Conservation (phyloP, 2,888 invertebrate species). For the Drosophila mimica region DNA sequence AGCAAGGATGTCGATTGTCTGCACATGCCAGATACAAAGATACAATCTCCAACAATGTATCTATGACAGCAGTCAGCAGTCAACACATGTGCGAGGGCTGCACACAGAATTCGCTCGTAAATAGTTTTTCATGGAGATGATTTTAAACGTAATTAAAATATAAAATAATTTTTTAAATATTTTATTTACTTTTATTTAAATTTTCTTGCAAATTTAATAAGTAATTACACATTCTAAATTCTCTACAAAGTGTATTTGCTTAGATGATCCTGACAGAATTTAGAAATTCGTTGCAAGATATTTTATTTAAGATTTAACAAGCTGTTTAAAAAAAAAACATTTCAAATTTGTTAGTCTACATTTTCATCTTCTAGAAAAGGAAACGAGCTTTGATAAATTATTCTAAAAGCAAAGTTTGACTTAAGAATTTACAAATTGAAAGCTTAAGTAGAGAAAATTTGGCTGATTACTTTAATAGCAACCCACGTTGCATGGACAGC, state of each 20-base stretch:
- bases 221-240: background rate
- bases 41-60: constrained; percentile 35
- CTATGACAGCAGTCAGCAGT: constrained; percentile 2
- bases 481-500: constrained; percentile 28
- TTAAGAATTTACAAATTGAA: background rate
- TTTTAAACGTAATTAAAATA: too few relatives aligned
- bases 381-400: background rate
- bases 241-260: background rate
- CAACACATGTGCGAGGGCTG: constrained; percentile 31
- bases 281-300: background rate
- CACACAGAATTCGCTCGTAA: background rate
- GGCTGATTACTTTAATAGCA: background rate
- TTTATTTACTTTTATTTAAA: rapidly evolving
- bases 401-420: background rate
- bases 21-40: constrained; percentile 39
- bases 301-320: background rate
- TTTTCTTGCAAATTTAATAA: too few relatives aligned
- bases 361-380: background rate
- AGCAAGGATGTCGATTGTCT: constrained; percentile 63
- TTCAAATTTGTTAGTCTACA: background rate
- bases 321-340: background rate
- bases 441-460: too few relatives aligned
- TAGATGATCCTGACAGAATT: background rate
- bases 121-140: background rate
- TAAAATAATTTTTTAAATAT: background rate